Evolutionary conservation across 92 coral and sea anemone species (phyloP).

Genomic region (Phenganax marumi): DNA sequence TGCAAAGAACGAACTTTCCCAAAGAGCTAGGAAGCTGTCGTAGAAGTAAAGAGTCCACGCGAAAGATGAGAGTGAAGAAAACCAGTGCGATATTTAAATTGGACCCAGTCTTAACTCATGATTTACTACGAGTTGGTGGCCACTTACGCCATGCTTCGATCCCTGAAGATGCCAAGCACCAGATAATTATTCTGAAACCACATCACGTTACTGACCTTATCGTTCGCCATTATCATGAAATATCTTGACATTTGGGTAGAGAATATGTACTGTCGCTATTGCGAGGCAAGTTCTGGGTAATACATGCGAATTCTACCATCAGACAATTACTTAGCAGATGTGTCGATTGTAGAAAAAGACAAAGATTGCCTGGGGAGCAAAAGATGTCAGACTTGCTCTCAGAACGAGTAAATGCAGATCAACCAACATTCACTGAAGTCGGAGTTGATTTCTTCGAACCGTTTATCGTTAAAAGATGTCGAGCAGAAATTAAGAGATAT

Average conservation of each 20-base stretch:
- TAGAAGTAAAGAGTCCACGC: neutral
- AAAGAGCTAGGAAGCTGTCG: slow-evolving; percentile 17
- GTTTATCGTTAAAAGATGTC: slow-evolving; percentile 54
- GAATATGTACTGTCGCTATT: too few relatives aligned
- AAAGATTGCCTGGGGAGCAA: slow-evolving; percentile 44
- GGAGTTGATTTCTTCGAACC: slow-evolving; percentile 60
- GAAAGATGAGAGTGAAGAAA: neutral
- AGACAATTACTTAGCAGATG: too few relatives aligned
- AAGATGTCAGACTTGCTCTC: slow-evolving; percentile 48
- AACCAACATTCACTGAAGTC: slow-evolving; percentile 45
- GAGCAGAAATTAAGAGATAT: slow-evolving; percentile 54
- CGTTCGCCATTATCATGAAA: neutral
- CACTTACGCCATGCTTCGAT: neutral
- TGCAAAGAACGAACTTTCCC: neutral
- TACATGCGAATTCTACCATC: too few relatives aligned
- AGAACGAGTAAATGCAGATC: slow-evolving; percentile 43
- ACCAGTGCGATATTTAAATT: neutral
- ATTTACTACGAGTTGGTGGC: neutral
- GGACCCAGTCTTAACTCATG: neutral
- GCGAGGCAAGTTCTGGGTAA: too few relatives aligned
- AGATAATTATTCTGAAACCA: neutral
- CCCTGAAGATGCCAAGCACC: neutral
- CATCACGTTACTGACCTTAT: slow-evolving; percentile 4
- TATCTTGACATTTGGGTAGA: neutral
- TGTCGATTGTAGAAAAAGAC: too few relatives aligned